Percentiles rank a stretch among this genome's conserved stretches.
Evolutionary conservation across 2,888 invertebrate genomes (phyloP).

Genomic region (Agrochola lychnidis): DNA sequence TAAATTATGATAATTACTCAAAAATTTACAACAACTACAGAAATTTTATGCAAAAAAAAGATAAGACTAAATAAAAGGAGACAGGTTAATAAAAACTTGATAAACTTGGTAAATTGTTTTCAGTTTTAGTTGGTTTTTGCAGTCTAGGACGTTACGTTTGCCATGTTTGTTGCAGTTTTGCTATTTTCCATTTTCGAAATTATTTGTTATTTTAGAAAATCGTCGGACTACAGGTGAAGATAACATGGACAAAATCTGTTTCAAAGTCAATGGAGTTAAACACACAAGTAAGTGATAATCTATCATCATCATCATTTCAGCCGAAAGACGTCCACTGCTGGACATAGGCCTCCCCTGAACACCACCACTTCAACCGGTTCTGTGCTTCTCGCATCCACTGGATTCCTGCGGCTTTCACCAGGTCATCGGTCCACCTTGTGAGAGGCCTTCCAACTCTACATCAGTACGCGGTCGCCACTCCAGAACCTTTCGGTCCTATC

Average conservation of each 20-base stretch:
- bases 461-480: no score
- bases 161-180: neutral
- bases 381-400: neutral
- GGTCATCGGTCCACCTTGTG: no score
- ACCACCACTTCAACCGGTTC: neutral
- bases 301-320: neutral
- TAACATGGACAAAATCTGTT: slow-evolving; percentile 24
- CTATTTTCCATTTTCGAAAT: neutral
- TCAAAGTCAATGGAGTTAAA: slow-evolving; percentile 25
- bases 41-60: neutral
- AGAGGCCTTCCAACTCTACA: neutral
- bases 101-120: neutral
- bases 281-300: slow-evolving; percentile 9
- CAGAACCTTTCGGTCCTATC: no score
- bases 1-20: no score
- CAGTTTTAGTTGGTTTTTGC: neutral
- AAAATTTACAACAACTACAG: neutral
- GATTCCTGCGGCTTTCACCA: no score
- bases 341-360: neutral
- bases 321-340: neutral
- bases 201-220: neutral
- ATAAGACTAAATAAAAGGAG: neutral
- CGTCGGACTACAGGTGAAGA: neutral
- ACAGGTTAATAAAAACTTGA: no score
- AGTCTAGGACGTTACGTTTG: neutral